These are phyloP conservation scores for Lasioglossum villosulum DNA, from an alignment of 2,888 invertebrate species.

Conservation along the genomic window DNA sequence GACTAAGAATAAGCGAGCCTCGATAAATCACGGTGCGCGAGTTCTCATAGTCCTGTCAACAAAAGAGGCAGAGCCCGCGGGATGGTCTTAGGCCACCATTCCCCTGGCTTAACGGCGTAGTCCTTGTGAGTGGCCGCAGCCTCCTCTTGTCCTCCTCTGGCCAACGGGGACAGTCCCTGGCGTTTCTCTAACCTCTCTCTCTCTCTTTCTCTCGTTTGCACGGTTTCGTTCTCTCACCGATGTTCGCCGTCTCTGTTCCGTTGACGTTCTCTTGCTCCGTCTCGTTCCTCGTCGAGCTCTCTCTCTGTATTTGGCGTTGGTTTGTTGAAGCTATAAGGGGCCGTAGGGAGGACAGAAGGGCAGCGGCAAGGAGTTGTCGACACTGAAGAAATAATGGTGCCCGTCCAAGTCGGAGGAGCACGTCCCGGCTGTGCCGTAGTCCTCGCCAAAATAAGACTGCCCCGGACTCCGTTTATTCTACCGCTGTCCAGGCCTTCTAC, in stretches of 20 bases:
- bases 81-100: conserved; percentile 67
- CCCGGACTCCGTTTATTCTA: conserved; percentile 75
- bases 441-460: conserved; percentile 79
- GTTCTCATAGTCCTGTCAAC: conserved; percentile 75
- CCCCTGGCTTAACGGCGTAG: conserved; percentile 66
- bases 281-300: conserved; percentile 32
- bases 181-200: conserved; percentile 5
- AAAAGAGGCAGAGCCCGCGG: conserved; percentile 69
- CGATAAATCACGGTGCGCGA: conserved; percentile 73
- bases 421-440: conserved; percentile 68
- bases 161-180: conserved; percentile 49
- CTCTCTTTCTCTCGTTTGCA: neutral
- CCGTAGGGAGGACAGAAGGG: conserved; percentile 68
- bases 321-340: conserved; percentile 73
- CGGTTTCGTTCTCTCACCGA: conserved; percentile 1
- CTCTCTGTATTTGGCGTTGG: conserved; percentile 77
- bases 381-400: conserved; percentile 80
- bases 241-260: neutral
- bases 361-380: conserved; percentile 78
- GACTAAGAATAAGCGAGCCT: conserved; percentile 68
- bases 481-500: conserved; percentile 72
- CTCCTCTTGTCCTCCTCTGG: conserved; percentile 39
- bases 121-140: conserved; percentile 56
- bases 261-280: neutral
- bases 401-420: conserved; percentile 69